Percentiles rank a stretch among this genome's conserved stretches.
Conservation (phyloP, 37 sponge, comb jelly and placozoan species). For the Agelas oroides region DNA sequence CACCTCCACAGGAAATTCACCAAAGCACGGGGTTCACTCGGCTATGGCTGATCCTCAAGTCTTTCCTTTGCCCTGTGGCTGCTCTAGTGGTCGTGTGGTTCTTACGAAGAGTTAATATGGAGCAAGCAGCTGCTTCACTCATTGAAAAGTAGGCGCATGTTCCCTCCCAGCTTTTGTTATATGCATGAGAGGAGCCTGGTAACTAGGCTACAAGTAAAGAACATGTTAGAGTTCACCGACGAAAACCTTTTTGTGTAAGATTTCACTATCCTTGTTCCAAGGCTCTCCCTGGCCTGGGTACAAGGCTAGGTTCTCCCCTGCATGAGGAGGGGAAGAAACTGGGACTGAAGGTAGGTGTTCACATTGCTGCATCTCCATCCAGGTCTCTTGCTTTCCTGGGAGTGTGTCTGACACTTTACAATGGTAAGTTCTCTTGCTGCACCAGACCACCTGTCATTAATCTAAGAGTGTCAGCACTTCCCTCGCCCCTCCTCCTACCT, state of each 20-base stretch:
- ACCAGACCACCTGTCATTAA: too few species aligned
- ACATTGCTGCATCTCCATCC: neutral
- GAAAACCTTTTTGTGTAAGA: neutral
- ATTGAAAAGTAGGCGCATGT: conserved; percentile 20
- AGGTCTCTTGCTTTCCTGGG: conserved; percentile 46
- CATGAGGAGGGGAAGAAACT: too few species aligned
- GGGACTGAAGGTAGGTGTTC: too few species aligned
- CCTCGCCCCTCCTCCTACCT: neutral
- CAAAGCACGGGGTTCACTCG: conserved; percentile 66
- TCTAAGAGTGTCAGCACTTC: too few species aligned
- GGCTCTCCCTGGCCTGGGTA: too few species aligned
- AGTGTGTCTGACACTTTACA: conserved; percentile 36
- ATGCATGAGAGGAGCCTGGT: neutral
- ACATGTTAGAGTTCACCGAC: too few species aligned
- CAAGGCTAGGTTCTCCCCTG: too few species aligned
- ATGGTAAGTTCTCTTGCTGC: conserved; percentile 12
- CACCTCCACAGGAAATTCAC: conserved; percentile 69
- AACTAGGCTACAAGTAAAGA: neutral
- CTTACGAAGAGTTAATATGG: neutral
- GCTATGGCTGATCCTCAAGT: conserved; percentile 71
- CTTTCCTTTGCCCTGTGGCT: conserved; percentile 52
- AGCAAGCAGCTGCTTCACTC: neutral
- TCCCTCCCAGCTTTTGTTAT: too few species aligned
- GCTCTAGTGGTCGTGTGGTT: conserved; percentile 9
- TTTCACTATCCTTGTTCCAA: too few species aligned